Conservation (phyloP, 2,113 vertebrate genomes). For the Epinephelus moara region DNA sequence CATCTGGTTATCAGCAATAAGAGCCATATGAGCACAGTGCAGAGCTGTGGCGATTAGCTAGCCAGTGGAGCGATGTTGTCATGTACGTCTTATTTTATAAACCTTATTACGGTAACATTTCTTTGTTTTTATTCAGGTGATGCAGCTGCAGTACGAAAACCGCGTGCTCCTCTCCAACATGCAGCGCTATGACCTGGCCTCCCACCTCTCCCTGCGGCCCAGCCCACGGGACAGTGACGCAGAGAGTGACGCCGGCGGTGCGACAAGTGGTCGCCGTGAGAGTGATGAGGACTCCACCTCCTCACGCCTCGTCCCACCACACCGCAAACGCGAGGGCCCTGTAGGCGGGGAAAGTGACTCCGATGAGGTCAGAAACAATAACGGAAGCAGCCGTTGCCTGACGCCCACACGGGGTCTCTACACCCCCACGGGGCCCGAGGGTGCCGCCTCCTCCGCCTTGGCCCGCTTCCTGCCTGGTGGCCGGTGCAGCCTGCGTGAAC, state of each 20-base stretch:
- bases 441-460: conserved; percentile 86
- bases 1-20: no score
- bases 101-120: not conserved
- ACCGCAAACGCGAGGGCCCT: conserved; percentile 95
- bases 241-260: conserved; percentile 90
- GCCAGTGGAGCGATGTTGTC: no score
- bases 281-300: conserved; percentile 91
- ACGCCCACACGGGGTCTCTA: conserved; percentile 91
- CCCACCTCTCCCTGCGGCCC: conserved; percentile 90
- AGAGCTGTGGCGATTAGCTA: no score
- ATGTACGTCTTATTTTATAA: no score
- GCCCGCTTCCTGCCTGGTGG: conserved; percentile 88
- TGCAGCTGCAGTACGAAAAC: conserved; percentile 99
- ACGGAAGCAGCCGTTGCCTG: conserved; percentile 88
- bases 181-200: conserved; percentile 95
- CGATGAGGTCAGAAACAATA: conserved; percentile 89
- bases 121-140: conserved; percentile 82
- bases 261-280: conserved; percentile 87
- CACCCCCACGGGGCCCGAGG: conserved; percentile 84
- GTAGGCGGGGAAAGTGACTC: conserved; percentile 96
- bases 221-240: conserved; percentile 94
- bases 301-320: conserved; percentile 90
- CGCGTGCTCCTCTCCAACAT: conserved; percentile 96
- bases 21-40: no score
- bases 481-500: conserved; percentile 83